Percentiles rank a stretch among this genome's conserved stretches.
Evolutionary conservation across 2,113 vertebrate genomes (phyloP).

Genomic region (Phycodurus eques): DNA sequence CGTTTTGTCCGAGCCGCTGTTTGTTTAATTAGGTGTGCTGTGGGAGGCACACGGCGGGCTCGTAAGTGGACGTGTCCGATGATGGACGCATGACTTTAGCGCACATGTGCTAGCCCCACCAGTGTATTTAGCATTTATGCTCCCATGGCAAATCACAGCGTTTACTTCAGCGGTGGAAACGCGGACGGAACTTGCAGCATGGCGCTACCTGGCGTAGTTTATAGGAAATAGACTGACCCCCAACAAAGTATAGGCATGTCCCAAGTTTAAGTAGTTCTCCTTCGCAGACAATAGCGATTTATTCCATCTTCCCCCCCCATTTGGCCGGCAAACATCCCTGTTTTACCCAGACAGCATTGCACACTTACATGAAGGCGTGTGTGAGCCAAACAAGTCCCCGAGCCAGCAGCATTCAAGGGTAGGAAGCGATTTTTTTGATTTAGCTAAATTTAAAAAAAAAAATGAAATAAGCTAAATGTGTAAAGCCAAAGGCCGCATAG

Average conservation of each 20-base stretch:
- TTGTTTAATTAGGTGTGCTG: not conserved
- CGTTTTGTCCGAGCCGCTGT: rapidly evolving
- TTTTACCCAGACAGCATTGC: not conserved
- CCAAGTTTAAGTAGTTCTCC: conserved; percentile 63
- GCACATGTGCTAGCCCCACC: conserved; percentile 51
- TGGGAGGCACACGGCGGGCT: not conserved
- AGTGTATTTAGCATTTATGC: conserved; percentile 12
- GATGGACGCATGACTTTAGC: conserved; percentile 42
- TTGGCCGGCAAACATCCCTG: not conserved
- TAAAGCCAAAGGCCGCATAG: conserved; percentile 58
- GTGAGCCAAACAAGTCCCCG: conserved; percentile 27
- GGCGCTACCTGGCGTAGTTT: conserved; percentile 22
- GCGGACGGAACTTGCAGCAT: not conserved
- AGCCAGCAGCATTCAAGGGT: conserved; percentile 15
- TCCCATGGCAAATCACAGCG: not conserved
- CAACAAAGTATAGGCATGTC: conserved; percentile 55
- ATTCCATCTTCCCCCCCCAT: conserved; percentile 5
- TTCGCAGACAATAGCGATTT: conserved; percentile 61
- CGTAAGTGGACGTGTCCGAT: conserved; percentile 39
- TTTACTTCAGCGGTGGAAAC: not conserved
- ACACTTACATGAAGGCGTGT: conserved; percentile 63
- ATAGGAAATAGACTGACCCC: conserved; percentile 39
- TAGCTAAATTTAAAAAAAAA: conserved; percentile 12
- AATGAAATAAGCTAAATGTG: conserved; percentile 48
- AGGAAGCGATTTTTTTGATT: conserved; percentile 33